These are phyloP conservation scores for Hoplodrina ambigua DNA, from an alignment of 2,888 invertebrate species.

Conservation along the genomic window DNA sequence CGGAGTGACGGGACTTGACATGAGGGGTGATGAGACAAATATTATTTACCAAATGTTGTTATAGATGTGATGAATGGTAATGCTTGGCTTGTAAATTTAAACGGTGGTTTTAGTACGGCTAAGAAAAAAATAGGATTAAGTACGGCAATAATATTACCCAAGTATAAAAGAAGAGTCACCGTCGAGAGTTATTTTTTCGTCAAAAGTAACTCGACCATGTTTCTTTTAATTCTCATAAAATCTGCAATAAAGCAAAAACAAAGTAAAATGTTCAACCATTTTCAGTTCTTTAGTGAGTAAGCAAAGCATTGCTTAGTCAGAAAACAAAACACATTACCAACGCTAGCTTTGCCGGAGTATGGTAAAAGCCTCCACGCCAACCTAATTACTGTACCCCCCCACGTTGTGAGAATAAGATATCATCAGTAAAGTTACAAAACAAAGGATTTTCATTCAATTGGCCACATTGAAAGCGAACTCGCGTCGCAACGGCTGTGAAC, in stretches of 20 bases:
- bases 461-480: slow-evolving; percentile 69
- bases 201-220: too few species aligned
- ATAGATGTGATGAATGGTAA: slow-evolving; percentile 13
- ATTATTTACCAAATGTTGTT: slow-evolving; percentile 31
- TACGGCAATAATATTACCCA: too few species aligned
- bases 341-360: slow-evolving; percentile 13
- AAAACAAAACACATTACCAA: slow-evolving; percentile 21
- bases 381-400: slow-evolving; percentile 53
- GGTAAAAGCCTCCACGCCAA: slow-evolving; percentile 37
- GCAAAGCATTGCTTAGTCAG: slow-evolving; percentile 21
- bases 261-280: neutral
- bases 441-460: slow-evolving; percentile 72
- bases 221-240: slow-evolving; percentile 7
- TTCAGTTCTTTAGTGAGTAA: neutral
- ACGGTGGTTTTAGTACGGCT: too few species aligned
- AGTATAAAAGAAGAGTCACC: too few species aligned
- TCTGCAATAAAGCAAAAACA: neutral
- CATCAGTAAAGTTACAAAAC: slow-evolving; percentile 70
- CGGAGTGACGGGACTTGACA: slow-evolving; percentile 19
- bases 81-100: neutral
- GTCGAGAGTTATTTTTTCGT: too few species aligned
- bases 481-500: slow-evolving; percentile 64
- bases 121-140: too few species aligned
- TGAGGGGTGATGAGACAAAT: slow-evolving; percentile 27
- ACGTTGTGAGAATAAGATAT: slow-evolving; percentile 56